phyloP scores from a whole-genome alignment of 2,888 invertebrate genomes.

The Sphinx pinastri region DNA sequence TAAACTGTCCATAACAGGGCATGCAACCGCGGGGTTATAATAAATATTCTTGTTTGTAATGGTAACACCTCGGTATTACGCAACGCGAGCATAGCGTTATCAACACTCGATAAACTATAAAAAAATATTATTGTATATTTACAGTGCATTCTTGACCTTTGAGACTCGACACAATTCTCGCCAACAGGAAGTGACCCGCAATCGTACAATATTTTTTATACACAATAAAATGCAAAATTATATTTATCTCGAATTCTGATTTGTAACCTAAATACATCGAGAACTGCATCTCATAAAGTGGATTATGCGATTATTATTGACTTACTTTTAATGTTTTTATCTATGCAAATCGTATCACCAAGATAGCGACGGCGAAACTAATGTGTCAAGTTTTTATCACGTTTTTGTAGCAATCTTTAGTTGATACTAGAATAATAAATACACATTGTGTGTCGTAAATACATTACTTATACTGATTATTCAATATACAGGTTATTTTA shows the following conservation, averaged over 20 bases:
- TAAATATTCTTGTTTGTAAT: conserved; percentile 14
- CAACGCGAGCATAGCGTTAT: conserved; percentile 9
- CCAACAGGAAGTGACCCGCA: conserved; percentile 52
- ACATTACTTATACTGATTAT: too few species aligned
- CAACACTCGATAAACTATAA: conserved; percentile 11
- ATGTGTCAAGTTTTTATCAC: conserved; percentile 9
- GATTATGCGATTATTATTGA: neutral
- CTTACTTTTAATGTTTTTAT: neutral
- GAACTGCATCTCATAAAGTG: neutral
- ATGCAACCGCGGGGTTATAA: neutral
- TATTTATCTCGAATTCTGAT: neutral
- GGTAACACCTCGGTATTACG: neutral
- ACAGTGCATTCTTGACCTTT: conserved; percentile 53
- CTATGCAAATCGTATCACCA: conserved; percentile 7
- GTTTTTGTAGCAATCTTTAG: neutral
- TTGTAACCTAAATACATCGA: neutral
- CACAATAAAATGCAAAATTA: neutral
- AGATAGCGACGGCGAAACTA: conserved; percentile 25
- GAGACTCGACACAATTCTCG: conserved; percentile 37
- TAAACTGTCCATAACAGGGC: too few species aligned
- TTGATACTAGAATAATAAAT: neutral
- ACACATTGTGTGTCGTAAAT: neutral
- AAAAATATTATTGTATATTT: conserved; percentile 31
- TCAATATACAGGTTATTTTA: neutral
- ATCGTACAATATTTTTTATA: conserved; percentile 33